These are phyloP conservation scores for Nanorana parkeri DNA, from an alignment of 2,113 vertebrate genomes.

Conservation along the genomic window DNA sequence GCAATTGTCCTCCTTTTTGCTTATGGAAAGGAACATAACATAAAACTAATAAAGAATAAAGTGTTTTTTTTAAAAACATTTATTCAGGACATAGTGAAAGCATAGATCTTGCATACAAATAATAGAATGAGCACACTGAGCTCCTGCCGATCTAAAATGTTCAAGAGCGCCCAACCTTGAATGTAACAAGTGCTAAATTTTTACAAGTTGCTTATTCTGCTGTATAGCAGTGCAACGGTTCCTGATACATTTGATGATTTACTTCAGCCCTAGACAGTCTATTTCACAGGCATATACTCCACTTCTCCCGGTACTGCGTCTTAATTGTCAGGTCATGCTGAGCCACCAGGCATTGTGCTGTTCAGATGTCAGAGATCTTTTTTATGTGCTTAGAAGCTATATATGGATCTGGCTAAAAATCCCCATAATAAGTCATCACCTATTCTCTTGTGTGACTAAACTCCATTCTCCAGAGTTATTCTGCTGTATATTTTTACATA, in stretches of 20 bases:
- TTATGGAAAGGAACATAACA: too few relatives aligned
- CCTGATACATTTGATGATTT: background rate
- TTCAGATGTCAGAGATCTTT: background rate
- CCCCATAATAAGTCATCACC: background rate
- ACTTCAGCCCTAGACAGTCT: background rate
- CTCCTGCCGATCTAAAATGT: too few relatives aligned
- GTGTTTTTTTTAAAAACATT: too few relatives aligned
- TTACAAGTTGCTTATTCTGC: background rate
- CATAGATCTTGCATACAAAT: too few relatives aligned
- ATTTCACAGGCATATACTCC: background rate
- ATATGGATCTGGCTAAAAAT: background rate
- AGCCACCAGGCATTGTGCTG: background rate
- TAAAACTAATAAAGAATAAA: too few relatives aligned
- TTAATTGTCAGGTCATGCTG: slow-evolving; percentile 9
- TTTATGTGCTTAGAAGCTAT: background rate
- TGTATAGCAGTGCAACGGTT: too few relatives aligned
- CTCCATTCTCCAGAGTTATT: background rate
- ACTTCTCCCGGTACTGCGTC: background rate
- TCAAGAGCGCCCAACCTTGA: background rate
- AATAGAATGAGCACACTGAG: too few relatives aligned
- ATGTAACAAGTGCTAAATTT: background rate
- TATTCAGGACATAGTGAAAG: too few relatives aligned
- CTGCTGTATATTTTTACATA: background rate
- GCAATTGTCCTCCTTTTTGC: too few relatives aligned
- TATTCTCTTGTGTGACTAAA: background rate